Percentiles rank a stretch among this genome's conserved stretches.
Conservation (phyloP, 2,797 vertebrate genomes). For the Lutjanus argentimaculatus region DNA sequence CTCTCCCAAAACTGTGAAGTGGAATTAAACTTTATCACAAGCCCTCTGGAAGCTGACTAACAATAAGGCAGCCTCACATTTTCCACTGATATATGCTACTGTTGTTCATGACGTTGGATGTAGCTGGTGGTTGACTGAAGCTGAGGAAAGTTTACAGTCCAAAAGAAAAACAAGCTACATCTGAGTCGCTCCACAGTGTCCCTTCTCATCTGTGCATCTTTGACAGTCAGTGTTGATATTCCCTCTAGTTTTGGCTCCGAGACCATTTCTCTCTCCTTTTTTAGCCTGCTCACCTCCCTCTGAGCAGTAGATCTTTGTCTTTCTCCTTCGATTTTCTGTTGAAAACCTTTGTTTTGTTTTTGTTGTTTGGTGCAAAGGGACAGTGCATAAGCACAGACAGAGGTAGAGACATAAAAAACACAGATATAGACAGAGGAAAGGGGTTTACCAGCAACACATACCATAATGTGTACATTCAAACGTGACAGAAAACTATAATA, state of each 20-base stretch:
- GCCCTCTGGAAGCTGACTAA: not conserved
- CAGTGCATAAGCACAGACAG: not conserved
- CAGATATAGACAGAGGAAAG: not conserved
- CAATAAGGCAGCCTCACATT: not conserved
- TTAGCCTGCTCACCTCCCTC: not conserved
- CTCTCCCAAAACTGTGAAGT: not conserved
- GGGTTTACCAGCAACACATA: not conserved
- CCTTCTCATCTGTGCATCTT: slow-evolving; percentile 17
- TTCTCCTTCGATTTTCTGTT: not conserved
- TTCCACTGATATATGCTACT: not conserved
- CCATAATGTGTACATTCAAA: not conserved
- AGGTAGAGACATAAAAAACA: not conserved
- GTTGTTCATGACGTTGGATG: slow-evolving; percentile 9
- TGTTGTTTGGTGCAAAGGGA: not conserved
- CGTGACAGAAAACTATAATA: not conserved
- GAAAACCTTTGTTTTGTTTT: not conserved
- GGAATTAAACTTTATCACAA: not conserved
- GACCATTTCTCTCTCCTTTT: not conserved
- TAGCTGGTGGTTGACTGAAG: not conserved
- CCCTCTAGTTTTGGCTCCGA: slow-evolving; percentile 32
- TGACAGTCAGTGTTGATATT: slow-evolving; percentile 27
- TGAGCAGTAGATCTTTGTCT: not conserved
- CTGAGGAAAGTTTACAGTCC: slow-evolving; percentile 15
- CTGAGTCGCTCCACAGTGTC: slow-evolving; percentile 8
- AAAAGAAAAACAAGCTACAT: not conserved